phyloP scores from a whole-genome alignment of 2,888 invertebrate species.

The Synanthedon myopaeformis region DNA sequence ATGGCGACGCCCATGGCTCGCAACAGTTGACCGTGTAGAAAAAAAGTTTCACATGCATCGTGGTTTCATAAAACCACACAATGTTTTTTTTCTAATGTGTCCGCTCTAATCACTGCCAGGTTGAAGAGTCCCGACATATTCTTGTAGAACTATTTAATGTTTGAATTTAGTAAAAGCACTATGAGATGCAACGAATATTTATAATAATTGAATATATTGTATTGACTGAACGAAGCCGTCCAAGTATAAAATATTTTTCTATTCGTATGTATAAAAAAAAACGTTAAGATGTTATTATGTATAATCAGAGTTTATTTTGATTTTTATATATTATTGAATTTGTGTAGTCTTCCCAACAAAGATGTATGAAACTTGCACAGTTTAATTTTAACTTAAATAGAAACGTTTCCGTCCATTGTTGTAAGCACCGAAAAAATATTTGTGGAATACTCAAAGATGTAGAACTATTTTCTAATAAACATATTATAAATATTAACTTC shows the following conservation, averaged over 20 bases:
- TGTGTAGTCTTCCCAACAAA: slow-evolving; percentile 41
- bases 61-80: neutral
- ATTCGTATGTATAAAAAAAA: slow-evolving; percentile 12
- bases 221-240: slow-evolving; percentile 28
- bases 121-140: neutral
- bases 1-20: neutral
- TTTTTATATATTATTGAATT: slow-evolving; percentile 6
- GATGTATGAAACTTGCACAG: slow-evolving; percentile 23
- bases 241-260: slow-evolving; percentile 28
- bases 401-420: slow-evolving; percentile 15
- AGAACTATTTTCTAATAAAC: slow-evolving; percentile 10
- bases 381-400: slow-evolving; percentile 6
- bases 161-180: too few species aligned
- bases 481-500: neutral
- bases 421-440: slow-evolving; percentile 6
- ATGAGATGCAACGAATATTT: too few species aligned
- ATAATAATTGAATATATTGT: too few species aligned
- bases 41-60: neutral
- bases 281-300: slow-evolving; percentile 4
- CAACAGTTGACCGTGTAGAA: too few species aligned
- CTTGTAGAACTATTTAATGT: too few species aligned
- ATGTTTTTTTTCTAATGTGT: neutral
- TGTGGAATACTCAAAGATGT: slow-evolving; percentile 15
- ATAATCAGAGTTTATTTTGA: neutral
- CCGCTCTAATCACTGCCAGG: slow-evolving; percentile 23